Evolutionary conservation across 2,797 vertebrate genomes (phyloP).

Genomic region (Crypturellus tataupa): DNA sequence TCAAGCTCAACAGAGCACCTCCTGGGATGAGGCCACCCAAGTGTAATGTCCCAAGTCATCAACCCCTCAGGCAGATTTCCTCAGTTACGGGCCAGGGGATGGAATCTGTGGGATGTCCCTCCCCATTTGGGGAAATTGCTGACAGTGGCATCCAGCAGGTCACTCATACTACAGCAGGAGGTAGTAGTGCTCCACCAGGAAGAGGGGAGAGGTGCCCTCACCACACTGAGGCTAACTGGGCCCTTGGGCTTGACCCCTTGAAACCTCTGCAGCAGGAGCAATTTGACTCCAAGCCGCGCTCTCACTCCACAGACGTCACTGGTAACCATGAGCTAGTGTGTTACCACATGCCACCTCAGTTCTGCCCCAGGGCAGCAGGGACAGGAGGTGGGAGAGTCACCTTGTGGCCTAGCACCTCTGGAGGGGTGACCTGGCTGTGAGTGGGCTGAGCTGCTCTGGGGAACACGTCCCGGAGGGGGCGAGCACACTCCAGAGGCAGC

Average conservation of each 20-base stretch:
- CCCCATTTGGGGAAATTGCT: background rate
- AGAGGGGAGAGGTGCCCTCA: background rate
- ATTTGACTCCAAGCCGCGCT: background rate
- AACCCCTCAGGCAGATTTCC: background rate
- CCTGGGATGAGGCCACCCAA: background rate
- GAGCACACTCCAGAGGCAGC: background rate
- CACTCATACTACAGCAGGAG: background rate
- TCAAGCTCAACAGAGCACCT: slow-evolving; percentile 9
- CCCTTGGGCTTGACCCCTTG: background rate
- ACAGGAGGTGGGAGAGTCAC: background rate
- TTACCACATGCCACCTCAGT: background rate
- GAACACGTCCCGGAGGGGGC: background rate
- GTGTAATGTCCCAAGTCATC: background rate
- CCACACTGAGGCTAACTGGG: background rate
- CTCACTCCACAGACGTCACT: background rate
- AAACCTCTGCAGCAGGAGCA: background rate
- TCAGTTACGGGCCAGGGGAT: background rate
- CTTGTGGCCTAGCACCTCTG: accelerated
- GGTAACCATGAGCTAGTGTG: background rate
- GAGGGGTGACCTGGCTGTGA: background rate
- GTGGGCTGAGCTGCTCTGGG: background rate
- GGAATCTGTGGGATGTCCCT: background rate
- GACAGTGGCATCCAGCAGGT: background rate
- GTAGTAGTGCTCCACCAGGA: background rate
- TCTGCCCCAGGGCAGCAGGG: background rate